Evolutionary conservation across 1,140 invertebrate species (phyloP).

Genomic region (Trypoxylus dichotomus): DNA sequence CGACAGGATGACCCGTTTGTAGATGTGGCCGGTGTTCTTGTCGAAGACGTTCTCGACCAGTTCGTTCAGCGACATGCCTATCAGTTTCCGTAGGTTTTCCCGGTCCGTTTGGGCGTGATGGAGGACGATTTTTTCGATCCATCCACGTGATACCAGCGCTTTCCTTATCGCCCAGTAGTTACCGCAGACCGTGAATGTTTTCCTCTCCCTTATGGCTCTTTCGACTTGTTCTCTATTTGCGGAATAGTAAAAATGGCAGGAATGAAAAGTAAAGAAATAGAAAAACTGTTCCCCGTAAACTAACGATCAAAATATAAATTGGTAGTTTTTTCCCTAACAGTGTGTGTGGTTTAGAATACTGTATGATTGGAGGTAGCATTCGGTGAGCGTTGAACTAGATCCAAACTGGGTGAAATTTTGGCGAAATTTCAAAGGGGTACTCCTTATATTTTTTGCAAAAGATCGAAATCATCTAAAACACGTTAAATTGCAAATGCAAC

Average conservation of each 20-base stretch:
- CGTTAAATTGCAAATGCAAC: no score
- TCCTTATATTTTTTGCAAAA: no score
- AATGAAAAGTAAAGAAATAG: neutral
- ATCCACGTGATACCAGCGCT: conserved; percentile 60
- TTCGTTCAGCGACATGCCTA: neutral
- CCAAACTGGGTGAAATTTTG: no score
- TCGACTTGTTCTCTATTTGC: conserved; percentile 42
- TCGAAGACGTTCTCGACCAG: conserved; percentile 8
- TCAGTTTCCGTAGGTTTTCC: conserved; percentile 28
- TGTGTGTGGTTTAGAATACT: no score
- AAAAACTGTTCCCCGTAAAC: no score
- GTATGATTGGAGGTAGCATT: no score
- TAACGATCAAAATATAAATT: no score
- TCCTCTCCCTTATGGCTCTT: conserved; percentile 45
- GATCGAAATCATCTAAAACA: no score
- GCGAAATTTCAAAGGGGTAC: no score
- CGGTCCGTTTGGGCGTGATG: conserved; percentile 28
- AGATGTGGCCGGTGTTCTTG: conserved; percentile 30
- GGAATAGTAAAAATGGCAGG: neutral
- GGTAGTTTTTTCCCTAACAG: no score
- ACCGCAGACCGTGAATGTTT: conserved; percentile 54
- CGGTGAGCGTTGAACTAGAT: no score
- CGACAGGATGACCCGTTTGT: conserved; percentile 52
- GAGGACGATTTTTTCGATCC: conserved; percentile 61
- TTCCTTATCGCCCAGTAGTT: conserved; percentile 54